Base-by-base conservation (phyloP, 92 coral and sea anemone species). In the Palythoa grandiflora region DNA sequence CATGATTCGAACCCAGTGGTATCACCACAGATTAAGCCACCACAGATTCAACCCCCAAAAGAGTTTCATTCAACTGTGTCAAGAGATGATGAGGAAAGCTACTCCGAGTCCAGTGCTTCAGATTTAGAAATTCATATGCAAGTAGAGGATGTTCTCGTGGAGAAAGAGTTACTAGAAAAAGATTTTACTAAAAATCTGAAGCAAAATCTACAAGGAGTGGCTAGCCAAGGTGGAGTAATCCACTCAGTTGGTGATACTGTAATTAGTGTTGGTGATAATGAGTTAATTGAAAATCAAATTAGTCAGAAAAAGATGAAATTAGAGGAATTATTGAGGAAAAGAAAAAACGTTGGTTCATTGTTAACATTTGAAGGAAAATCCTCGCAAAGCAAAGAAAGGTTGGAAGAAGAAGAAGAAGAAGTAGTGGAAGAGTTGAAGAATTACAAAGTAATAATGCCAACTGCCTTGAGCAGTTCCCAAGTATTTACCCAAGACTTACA, bases 11-110 rank as follows among this genome's bases (percentile, higher is more conserved):
- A 93, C 70, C 6, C 9, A 74, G 63, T 53, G 6, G 74, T 60
- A n/a, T 91, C 92, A 0, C 90, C 98, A 11, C 38, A 89, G 16
- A 4, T 89, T 40, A 95, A 91, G 37, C 90, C 86, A 14, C 80
- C 92, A 21, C 90, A 93, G 65, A 72, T 77, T 39, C 35, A 63
- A 59, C 21, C 36, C 12, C 71, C 73, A 35, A 40, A 66, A 9
- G 86, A 78, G 60, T 57, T 78, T 54, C 72, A 76, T 60, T 73
- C 85, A 1, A 61, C 80, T 3, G 38, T 72, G 15, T 71, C 51
- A 35, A 10, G 55, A 20, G 72, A 50, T 60, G 79, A 10, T 15
- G 77, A 12, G 9, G 35, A 38, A 21, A 47, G 13, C 3, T 2
- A 36, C 17, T 68, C 38, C 35, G 87, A 88, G 11, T 81, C 72